Evolutionary conservation across 2,797 vertebrate species (phyloP), one percentile per base, ranked within the genome.

Genomic region (Cercopithecus diana): DNA sequence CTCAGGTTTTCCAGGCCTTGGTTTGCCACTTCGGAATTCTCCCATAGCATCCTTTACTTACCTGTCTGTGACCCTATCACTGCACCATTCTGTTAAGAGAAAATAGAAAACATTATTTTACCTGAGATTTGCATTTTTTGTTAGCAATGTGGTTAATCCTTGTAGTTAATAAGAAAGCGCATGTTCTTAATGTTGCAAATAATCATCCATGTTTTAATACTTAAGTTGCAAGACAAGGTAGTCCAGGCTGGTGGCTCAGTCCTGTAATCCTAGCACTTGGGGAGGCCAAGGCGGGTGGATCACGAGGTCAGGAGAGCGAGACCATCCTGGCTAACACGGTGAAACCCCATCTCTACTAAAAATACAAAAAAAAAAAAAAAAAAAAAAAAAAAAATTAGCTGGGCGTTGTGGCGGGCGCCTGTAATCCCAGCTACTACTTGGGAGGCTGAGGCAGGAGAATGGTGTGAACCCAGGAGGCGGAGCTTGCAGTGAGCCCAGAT

Each of bases 341-440:
- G 52, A 55, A 22, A 55, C 52, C 20, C 52, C 52, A 8, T 55
- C 52, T 55, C 19, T 55, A 55, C 20, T 55, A 52, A 52, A 52
- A 52, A 52, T 55, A 55, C 7, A 52, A 52, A 20, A 48, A 13
- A 48, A 48, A 14, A 48, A 48, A 45, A 43, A 39, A 39, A 5
- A 39, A 5, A 39, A 39, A 45, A 45, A 13, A 48, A 48, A 48
- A 48, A 52, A 55, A 55, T 22, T 20, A 55, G 52, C 52, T 55
- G 20, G 19, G 7, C 52, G 0, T 55, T 20, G 52, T 55, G 52
- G 52, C 0, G 2, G 52, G 52, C 7, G 1, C 52, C 52, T 55
- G 52, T 55, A 55, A 55, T 55, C 52, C 19, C 52, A 55, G 52
- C 52, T 55, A 55, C 52, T 55, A 55, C 20, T 55, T 6, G 5